Conservation (phyloP, 2,797 vertebrate genomes). For the Halcyon badia region DNA sequence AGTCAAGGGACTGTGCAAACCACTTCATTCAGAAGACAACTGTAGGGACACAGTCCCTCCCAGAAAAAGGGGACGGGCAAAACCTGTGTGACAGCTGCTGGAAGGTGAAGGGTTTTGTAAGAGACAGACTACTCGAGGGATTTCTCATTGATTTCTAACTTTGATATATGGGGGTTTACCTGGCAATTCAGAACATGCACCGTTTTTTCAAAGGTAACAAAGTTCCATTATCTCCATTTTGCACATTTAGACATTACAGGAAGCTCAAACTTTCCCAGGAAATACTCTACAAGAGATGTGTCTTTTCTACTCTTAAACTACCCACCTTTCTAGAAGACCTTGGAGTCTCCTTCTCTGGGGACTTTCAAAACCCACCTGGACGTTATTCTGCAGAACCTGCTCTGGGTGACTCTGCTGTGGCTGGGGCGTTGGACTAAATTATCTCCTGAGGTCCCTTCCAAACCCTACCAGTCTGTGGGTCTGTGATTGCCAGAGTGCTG, state of each 20-base stretch:
- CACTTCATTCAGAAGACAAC: neutral
- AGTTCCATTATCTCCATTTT: neutral
- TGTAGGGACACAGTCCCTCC: rapidly evolving
- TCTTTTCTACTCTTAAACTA: neutral
- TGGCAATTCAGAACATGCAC: neutral
- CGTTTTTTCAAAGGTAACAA: neutral
- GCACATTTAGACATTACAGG: neutral
- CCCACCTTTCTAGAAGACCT: neutral
- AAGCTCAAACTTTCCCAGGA: neutral
- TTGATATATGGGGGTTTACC: neutral
- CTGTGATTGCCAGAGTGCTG: neutral
- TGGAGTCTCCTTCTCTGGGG: too few species aligned
- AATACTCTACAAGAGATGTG: neutral
- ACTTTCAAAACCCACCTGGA: too few species aligned
- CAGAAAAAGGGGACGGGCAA: neutral
- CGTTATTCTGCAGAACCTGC: too few species aligned
- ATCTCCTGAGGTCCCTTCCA: too few species aligned
- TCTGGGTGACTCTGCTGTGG: too few species aligned
- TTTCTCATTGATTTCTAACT: neutral
- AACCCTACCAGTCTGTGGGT: too few species aligned
- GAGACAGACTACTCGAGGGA: neutral
- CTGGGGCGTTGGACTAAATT: too few species aligned
- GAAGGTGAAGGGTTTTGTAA: neutral
- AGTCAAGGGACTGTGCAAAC: neutral
- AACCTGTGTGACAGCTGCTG: neutral